Evolutionary conservation across 1,140 invertebrate genomes (phyloP), one percentile per base, ranked within the genome.

Genomic region (Notospermus geniculatus): DNA sequence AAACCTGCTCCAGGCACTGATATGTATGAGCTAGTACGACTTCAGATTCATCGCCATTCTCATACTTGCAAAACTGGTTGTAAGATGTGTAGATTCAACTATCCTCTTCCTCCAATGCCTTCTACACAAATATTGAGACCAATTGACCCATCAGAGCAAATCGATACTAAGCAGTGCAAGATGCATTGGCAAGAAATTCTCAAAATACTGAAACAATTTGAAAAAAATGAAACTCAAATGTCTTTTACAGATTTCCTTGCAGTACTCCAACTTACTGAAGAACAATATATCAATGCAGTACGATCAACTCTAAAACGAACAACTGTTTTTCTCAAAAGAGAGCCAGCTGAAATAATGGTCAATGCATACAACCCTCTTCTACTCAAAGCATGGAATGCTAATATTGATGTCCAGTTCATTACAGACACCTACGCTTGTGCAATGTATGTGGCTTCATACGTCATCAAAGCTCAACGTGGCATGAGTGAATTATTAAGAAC

Each of bases 401-500:
- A 69, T 46, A 58, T 61, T 30, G 54, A 69, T 46, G 45, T 70
- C 2, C 67, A 71, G 25, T 68, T 52, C 46, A 59, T 71, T 28
- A 29, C 67, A 5, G 66, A 70, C 60, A 54, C 54, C 23, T 71
- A 69, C 57, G 63, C 64, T 2, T 71, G 69, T 60, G 67, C 58
- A 56, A 57, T 15, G 32, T 63, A 28, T 65, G 67, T 67, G 41
- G 60, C 57, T 22, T 27, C 58, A 27, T 65, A 65, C 59, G 67
- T 71, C 54, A 59, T 60, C 39, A 69, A 67, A 56, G 53, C 57
- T 2, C 63, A 69, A 41, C 53, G 70, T 57, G 67, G 68, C 23
- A 71, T 67, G 58, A 52, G 29, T 57, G 30, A 57, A 22, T 22
- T 41, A 41, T 22, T 57, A n/a, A 22, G 19, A 39, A 32, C 55